These are phyloP conservation scores for Pteropus alecto DNA, from an alignment of 2,113 vertebrate species.

Conservation along the genomic window DNA sequence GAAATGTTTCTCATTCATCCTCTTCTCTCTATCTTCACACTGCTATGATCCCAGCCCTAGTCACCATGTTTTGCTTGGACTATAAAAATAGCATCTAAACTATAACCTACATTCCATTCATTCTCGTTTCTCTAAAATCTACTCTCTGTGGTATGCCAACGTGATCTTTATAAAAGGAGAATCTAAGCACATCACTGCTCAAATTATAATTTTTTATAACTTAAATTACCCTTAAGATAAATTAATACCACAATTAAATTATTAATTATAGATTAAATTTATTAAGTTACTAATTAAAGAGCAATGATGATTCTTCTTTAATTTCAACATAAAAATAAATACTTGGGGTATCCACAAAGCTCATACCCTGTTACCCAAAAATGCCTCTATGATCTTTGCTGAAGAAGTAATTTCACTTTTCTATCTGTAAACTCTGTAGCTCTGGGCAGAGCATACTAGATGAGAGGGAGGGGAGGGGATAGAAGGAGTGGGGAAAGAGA, in stretches of 20 bases:
- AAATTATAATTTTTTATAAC: neutral
- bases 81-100: neutral
- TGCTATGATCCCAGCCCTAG: neutral
- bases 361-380: neutral
- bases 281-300: neutral
- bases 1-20: neutral
- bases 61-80: neutral
- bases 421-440: neutral
- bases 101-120: neutral
- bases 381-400: neutral
- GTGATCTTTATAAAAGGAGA: neutral
- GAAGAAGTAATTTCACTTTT: neutral
- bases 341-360: neutral
- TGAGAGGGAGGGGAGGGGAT: neutral
- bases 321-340: neutral
- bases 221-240: neutral
- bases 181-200: neutral
- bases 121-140: neutral
- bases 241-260: neutral
- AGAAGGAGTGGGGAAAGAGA: neutral
- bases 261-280: neutral
- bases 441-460: neutral
- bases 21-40: neutral
- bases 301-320: neutral
- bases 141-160: neutral